These are phyloP conservation scores for Aythya baeri DNA, from an alignment of 2,113 vertebrate species.

Conservation along the genomic window DNA sequence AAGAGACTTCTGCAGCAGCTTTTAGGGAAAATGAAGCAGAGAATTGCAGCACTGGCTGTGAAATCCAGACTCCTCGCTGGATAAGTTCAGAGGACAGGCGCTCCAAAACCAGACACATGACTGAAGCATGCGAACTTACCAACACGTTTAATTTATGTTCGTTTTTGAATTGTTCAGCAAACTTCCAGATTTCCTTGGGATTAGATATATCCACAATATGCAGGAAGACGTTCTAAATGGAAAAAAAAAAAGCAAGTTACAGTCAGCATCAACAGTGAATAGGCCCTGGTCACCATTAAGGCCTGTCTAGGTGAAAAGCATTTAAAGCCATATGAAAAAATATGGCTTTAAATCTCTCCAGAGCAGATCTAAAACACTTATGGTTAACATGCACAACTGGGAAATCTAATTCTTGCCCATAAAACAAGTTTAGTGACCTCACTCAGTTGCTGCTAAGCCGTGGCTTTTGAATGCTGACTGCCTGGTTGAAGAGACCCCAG, in stretches of 20 bases:
- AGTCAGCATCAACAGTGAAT: neutral
- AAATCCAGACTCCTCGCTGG: neutral
- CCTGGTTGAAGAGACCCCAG: neutral
- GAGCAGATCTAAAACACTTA: neutral
- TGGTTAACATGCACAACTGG: neutral
- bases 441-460: neutral
- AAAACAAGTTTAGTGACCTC: neutral
- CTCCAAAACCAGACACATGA: neutral
- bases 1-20: neutral
- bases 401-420: neutral
- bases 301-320: neutral
- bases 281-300: neutral
- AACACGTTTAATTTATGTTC: conserved; percentile 80
- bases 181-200: conserved; percentile 83
- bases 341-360: neutral
- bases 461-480: neutral
- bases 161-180: conserved; percentile 80
- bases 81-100: neutral
- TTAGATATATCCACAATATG: conserved; percentile 85
- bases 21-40: neutral
- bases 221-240: conserved; percentile 81
- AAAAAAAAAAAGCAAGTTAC: neutral
- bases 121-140: conserved; percentile 61
- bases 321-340: neutral
- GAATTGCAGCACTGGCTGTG: neutral